A percentile compares a stretch with the other conserved stretches of the same genome.
These are phyloP conservation scores for Aromia moschata DNA, from an alignment of 2,888 invertebrate genomes.

Conservation along the genomic window DNA sequence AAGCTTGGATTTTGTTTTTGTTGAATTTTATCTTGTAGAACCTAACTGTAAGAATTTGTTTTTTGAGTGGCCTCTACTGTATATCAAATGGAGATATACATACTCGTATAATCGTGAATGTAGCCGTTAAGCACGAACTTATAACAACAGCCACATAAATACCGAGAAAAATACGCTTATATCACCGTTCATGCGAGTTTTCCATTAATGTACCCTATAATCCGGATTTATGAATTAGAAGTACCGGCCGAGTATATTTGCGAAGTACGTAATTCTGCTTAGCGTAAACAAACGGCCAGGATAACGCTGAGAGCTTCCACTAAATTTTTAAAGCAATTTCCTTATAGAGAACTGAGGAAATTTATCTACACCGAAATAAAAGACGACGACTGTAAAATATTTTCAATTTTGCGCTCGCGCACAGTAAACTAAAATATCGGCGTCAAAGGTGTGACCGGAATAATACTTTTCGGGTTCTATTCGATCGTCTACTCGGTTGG, in stretches of 20 bases:
- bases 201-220: background rate
- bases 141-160: background rate
- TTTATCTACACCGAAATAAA: slow-evolving; percentile 45
- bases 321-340: slow-evolving; percentile 46
- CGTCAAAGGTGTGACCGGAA: slow-evolving; percentile 20
- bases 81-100: no score
- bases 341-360: slow-evolving; percentile 40
- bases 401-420: slow-evolving; percentile 16
- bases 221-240: slow-evolving; percentile 11
- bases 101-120: no score
- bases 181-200: background rate
- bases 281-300: slow-evolving; percentile 31
- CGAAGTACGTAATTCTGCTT: slow-evolving; percentile 29
- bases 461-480: slow-evolving; percentile 17
- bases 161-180: background rate
- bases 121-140: background rate
- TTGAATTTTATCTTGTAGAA: no score
- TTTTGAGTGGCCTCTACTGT: no score
- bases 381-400: slow-evolving; percentile 27
- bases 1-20: no score
- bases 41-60: no score
- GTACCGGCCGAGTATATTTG: slow-evolving; percentile 25
- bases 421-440: slow-evolving; percentile 17
- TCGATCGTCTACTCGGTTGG: slow-evolving; percentile 7
- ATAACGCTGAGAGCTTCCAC: slow-evolving; percentile 34